A percentile compares a stretch with the other conserved stretches of the same genome.
phyloP scores from a whole-genome alignment of 2,797 vertebrate species.

The Phrynocephalus guinanensis region DNA sequence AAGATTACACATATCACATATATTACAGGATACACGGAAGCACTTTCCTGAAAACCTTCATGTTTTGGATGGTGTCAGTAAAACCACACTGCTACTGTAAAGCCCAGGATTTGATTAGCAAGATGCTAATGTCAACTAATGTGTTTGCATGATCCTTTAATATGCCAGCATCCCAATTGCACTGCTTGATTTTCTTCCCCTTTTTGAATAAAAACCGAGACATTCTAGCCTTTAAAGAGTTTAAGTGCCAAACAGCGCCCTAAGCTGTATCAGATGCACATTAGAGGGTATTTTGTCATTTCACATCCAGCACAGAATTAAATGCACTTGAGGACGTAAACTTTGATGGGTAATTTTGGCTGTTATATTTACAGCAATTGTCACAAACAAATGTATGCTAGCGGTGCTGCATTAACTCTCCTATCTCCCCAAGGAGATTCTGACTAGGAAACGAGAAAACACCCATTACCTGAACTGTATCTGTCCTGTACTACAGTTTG shows the following conservation, averaged over 20 bases:
- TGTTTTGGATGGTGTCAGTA: too few species aligned
- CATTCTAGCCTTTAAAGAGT: background rate
- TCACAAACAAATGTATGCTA: conserved; percentile 22
- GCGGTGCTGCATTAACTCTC: background rate
- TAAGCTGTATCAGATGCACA: background rate
- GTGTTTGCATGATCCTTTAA: background rate
- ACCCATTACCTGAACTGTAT: conserved; percentile 19
- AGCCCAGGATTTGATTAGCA: background rate
- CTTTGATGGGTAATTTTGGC: background rate
- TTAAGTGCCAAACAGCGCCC: background rate
- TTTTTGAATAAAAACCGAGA: background rate
- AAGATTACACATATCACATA: background rate
- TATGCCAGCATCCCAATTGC: background rate
- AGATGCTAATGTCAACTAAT: background rate
- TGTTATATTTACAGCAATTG: background rate
- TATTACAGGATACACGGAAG: too few species aligned
- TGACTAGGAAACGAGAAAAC: background rate
- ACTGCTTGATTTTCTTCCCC: background rate
- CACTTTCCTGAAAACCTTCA: too few species aligned
- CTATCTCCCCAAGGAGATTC: conserved; percentile 2
- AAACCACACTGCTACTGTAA: background rate
- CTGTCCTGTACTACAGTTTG: background rate
- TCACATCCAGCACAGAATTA: conserved; percentile 13
- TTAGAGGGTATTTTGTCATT: background rate
- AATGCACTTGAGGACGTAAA: background rate